Evolutionary conservation across 2,113 vertebrate species (phyloP).

Genomic region (Solea senegalensis): DNA sequence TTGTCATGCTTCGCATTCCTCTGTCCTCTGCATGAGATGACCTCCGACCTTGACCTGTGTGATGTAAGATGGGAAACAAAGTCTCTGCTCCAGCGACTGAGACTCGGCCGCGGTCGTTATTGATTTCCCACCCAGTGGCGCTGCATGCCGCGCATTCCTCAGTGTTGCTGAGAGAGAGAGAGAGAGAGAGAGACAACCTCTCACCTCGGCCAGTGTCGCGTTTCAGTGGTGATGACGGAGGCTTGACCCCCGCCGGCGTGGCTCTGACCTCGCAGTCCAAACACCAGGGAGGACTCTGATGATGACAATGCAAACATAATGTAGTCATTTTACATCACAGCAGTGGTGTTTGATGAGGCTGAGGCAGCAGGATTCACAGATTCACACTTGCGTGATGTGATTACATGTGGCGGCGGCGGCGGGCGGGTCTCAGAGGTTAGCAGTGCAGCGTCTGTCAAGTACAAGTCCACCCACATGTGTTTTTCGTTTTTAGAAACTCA

Average conservation of each 20-base stretch:
- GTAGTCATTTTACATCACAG: slow-evolving; percentile 12
- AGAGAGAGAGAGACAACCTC: slow-evolving; percentile 51
- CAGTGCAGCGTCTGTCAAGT: no score
- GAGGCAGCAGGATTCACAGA: slow-evolving; percentile 5
- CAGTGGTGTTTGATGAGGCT: background rate
- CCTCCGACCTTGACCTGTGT: slow-evolving; percentile 68
- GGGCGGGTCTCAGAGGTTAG: no score
- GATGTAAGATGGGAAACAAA: slow-evolving; percentile 59
- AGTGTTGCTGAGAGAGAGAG: slow-evolving; percentile 35
- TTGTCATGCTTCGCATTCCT: slow-evolving; percentile 65
- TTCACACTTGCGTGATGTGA: no score
- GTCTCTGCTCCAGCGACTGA: slow-evolving; percentile 52
- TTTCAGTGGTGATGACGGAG: slow-evolving; percentile 56
- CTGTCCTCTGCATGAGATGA: slow-evolving; percentile 65
- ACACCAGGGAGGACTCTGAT: slow-evolving; percentile 25
- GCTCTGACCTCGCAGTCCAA: slow-evolving; percentile 47
- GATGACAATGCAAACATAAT: slow-evolving; percentile 1
- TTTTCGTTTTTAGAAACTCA: no score
- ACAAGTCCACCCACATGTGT: no score
- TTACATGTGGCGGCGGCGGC: no score
- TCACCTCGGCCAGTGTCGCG: slow-evolving; percentile 56
- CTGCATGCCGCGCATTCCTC: slow-evolving; percentile 66
- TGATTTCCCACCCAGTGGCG: slow-evolving; percentile 46
- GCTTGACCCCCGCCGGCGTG: slow-evolving; percentile 39
- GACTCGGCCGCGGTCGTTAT: slow-evolving; percentile 41